phyloP scores from a whole-genome alignment of 2,888 invertebrate species.

The Norana najaformis region DNA sequence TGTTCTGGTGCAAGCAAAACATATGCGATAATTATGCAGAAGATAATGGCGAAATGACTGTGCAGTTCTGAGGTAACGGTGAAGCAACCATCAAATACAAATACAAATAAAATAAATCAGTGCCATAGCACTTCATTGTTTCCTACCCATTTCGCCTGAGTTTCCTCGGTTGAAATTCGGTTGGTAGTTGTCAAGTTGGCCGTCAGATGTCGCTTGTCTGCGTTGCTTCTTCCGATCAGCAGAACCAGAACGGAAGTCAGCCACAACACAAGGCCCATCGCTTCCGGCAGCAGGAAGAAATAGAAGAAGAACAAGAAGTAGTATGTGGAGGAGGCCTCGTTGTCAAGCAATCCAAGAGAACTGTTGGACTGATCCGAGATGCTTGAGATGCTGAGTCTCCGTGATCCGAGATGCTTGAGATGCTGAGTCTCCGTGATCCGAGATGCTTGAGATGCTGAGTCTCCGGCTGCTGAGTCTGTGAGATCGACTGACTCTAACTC shows the following conservation, averaged over 20 bases:
- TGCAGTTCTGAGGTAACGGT: no score
- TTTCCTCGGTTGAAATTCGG: no score
- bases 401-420: no score
- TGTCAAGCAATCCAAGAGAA: not conserved
- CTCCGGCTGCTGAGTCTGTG: not conserved
- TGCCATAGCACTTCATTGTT: no score
- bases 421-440: no score
- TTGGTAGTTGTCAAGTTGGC: not conserved
- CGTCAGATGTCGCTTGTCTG: not conserved
- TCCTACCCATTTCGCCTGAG: not conserved
- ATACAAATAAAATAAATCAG: no score
- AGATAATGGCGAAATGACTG: no score
- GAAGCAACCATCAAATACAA: no score
- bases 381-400: no score
- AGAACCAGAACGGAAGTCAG: not conserved
- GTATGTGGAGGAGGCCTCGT: not conserved
- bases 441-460: not conserved
- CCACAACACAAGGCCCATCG: not conserved
- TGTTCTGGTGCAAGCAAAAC: no score
- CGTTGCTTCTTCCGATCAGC: not conserved
- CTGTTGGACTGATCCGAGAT: no score
- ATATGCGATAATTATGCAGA: no score
- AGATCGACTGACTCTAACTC: not conserved
- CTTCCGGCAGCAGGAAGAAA: not conserved
- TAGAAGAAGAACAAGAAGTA: not conserved